Evolutionary conservation across 1,140 invertebrate species (phyloP).

Genomic region (Drosophila kanapiae): DNA sequence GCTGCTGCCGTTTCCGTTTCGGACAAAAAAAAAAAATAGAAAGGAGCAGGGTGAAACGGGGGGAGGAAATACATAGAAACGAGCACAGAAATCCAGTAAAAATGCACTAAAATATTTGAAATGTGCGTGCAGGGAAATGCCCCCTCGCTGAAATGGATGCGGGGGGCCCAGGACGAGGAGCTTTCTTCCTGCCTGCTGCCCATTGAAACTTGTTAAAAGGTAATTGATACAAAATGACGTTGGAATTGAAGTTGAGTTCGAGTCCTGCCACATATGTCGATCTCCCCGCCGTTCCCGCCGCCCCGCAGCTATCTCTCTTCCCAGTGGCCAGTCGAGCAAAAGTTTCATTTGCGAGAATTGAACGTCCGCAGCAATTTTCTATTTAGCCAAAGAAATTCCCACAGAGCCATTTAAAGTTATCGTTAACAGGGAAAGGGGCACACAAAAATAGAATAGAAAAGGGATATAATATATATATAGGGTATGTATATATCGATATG

Average conservation of each 20-base stretch:
- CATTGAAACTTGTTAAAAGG: constrained; percentile 71
- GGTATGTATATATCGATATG: constrained; percentile 29
- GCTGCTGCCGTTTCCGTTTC: constrained; percentile 72
- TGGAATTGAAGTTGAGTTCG: constrained; percentile 57
- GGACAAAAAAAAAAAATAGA: constrained; percentile 16
- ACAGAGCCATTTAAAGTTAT: constrained; percentile 48
- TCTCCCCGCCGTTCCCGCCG: background rate
- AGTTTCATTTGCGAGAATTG: constrained; percentile 42
- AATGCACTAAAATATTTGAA: constrained; percentile 79
- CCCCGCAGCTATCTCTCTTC: constrained; percentile 2
- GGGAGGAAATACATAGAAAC: constrained; percentile 21
- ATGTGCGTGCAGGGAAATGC: constrained; percentile 66
- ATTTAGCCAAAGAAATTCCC: constrained; percentile 50
- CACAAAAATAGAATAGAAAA: background rate
- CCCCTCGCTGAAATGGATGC: background rate
- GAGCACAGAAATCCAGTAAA: constrained; percentile 56
- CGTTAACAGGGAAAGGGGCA: constrained; percentile 11
- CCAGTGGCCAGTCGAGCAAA: constrained; percentile 17
- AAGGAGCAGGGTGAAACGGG: background rate
- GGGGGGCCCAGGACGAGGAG: background rate
- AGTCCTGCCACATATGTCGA: constrained; percentile 40
- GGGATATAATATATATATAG: background rate
- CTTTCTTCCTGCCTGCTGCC: constrained; percentile 10
- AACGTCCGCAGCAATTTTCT: constrained; percentile 53
- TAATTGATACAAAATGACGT: constrained; percentile 81